Conservation (phyloP, 1,140 invertebrate species). For the Drosophila azteca region DNA sequence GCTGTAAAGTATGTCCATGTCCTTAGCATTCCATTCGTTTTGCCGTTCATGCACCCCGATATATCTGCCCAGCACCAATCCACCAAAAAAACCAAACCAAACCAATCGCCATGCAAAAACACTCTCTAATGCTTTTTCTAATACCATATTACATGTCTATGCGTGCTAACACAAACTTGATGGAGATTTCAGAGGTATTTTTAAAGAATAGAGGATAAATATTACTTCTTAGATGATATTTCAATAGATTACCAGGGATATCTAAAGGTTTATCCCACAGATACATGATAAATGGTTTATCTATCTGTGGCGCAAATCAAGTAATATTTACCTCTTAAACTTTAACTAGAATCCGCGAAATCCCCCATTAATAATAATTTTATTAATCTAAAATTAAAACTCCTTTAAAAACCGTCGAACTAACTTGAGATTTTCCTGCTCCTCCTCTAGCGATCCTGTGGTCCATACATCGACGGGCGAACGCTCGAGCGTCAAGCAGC, state of each 20-base stretch:
- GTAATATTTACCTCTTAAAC: no score
- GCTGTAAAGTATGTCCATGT: slow-evolving; percentile 92
- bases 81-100: slow-evolving; percentile 7
- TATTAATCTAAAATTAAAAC: neutral
- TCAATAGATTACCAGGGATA: no score
- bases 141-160: slow-evolving; percentile 36
- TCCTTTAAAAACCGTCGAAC: no score
- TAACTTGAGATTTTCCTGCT: slow-evolving; percentile 15
- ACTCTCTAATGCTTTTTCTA: slow-evolving; percentile 42
- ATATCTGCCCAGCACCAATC: slow-evolving; percentile 41
- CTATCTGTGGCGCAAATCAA: no score
- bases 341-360: no score
- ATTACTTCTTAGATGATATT: no score
- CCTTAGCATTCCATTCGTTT: slow-evolving; percentile 33
- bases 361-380: neutral
- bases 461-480: slow-evolving; percentile 94
- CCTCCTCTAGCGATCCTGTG: slow-evolving; percentile 91
- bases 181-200: neutral
- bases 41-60: slow-evolving; percentile 40
- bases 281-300: no score
- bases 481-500: slow-evolving; percentile 90
- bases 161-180: slow-evolving; percentile 44
- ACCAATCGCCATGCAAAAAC: slow-evolving; percentile 7
- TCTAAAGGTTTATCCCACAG: no score
- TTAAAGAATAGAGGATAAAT: no score